Base-by-base conservation (phyloP, 1,140 invertebrate genomes). In the Neodiprion lecontei region DNA sequence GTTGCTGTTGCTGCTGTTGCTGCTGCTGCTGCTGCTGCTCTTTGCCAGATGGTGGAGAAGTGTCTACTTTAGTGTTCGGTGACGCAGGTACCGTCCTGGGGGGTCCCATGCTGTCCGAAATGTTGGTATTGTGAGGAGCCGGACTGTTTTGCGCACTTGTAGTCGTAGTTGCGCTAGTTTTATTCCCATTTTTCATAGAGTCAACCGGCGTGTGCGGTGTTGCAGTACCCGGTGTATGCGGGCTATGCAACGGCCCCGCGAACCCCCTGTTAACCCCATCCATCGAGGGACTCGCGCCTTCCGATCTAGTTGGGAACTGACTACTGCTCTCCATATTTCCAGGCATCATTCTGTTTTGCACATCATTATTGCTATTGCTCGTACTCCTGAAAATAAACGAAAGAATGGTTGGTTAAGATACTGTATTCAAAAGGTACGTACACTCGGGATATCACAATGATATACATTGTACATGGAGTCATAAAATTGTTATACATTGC, bases 91-190 rank as follows among this genome's bases (percentile, higher is more conserved):
- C 79, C 9, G 85, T 87, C 76, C 88, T 80, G 7, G 87, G 87
- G 12, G 87, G 87, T 47, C 87, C 87, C 87, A 88, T 88, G 28
- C 84, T 82, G 23, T 88, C 87, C 8, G 79, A 77, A 10, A 88
- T 78, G 71, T 78, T 84, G 9, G 83, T 79, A 67, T 84, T 88
- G 23, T 88, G 80, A 3, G 87, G 84, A 7, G 84, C 84, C 8
- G 87, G 87, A 82, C 87, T 88, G 69, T 86, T 88, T 69, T 88
- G 87, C 12, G 87, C 87, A 67, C 87, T 88, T 0, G 83, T 80
- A 47, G 77, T 82, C 0, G 82, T 82, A 7, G 70, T 88, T 87
- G 9, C 83, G 83, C 8, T 81, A 74, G 28, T 74, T 73, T 12
- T 72, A 50, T 7, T 67, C 72, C 9, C 21, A 69, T 12, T 75